Evolutionary conservation across 2,113 vertebrate genomes (phyloP).

Genomic region (Grammomys dolichurus): DNA sequence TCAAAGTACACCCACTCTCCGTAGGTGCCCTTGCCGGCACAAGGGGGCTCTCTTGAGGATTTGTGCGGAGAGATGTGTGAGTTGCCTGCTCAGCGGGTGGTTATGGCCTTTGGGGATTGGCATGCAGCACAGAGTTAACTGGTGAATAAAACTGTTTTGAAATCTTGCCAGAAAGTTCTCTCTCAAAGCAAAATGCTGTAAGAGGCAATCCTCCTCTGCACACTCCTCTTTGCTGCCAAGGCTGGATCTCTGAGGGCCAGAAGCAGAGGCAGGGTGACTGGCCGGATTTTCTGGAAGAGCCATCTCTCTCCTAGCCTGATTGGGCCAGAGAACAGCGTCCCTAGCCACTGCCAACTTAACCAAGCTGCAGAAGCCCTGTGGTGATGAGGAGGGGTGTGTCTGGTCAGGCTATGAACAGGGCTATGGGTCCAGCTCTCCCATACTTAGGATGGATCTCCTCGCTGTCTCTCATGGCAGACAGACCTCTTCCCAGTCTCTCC

Average conservation of each 20-base stretch:
- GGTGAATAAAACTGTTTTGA: neutral
- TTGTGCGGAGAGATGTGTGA: neutral
- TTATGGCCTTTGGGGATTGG: neutral
- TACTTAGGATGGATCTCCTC: too few relatives aligned
- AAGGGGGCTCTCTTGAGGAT: neutral
- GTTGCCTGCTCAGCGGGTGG: neutral
- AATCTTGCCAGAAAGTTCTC: slow-evolving; percentile 37
- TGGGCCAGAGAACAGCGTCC: slow-evolving; percentile 63
- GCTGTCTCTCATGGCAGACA: neutral
- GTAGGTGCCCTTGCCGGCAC: neutral
- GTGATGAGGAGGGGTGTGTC: neutral
- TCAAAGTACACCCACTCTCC: neutral
- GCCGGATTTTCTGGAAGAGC: slow-evolving; percentile 84
- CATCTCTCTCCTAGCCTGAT: slow-evolving; percentile 44
- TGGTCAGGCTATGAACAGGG: neutral
- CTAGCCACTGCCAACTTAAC: neutral
- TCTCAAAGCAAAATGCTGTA: neutral
- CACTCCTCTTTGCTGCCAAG: neutral
- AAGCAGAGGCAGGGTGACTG: slow-evolving; percentile 83
- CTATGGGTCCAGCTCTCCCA: neutral
- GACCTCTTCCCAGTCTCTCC: neutral
- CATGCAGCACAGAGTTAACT: neutral
- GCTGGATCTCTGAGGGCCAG: neutral
- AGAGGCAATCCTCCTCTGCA: neutral
- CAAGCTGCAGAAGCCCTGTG: neutral